Conservation (phyloP, 2,113 vertebrate species). For the Pseudopipra pipra region DNA sequence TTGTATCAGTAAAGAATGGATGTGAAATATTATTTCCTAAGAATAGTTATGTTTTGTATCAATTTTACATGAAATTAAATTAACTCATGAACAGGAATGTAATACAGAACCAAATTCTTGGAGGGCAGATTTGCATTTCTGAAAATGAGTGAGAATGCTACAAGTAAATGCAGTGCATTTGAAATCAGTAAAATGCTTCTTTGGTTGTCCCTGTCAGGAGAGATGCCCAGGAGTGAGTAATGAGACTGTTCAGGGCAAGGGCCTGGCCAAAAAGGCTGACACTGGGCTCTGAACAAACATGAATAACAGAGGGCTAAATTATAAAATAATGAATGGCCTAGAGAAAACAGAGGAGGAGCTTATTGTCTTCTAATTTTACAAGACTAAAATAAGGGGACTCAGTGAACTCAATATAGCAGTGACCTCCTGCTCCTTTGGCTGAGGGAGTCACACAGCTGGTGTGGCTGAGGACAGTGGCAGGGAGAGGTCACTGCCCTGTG, state of each 20-base stretch:
- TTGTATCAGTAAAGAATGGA: background rate
- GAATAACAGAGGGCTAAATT: background rate
- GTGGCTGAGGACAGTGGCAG: background rate
- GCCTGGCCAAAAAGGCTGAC: background rate
- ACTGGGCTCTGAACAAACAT: background rate
- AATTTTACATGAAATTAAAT: background rate
- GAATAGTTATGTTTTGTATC: background rate
- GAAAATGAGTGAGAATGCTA: constrained; percentile 18
- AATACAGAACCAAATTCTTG: background rate
- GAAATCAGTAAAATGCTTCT: background rate
- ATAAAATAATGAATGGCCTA: constrained; percentile 39
- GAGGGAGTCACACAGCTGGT: constrained; percentile 45
- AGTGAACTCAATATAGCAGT: constrained; percentile 42
- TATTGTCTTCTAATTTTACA: constrained; percentile 18
- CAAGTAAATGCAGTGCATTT: background rate
- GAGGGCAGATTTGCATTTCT: constrained; percentile 1
- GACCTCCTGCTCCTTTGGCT: constrained; percentile 48
- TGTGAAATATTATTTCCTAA: background rate
- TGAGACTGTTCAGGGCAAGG: background rate
- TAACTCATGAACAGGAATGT: background rate
- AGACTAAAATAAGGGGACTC: constrained; percentile 19
- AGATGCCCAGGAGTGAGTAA: background rate
- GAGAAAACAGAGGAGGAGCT: constrained; percentile 43
- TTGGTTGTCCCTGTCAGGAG: background rate
- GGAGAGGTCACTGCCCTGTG: background rate